These are phyloP conservation scores for Indicator indicator DNA, from an alignment of 2,113 vertebrate genomes.

Conservation along the genomic window DNA sequence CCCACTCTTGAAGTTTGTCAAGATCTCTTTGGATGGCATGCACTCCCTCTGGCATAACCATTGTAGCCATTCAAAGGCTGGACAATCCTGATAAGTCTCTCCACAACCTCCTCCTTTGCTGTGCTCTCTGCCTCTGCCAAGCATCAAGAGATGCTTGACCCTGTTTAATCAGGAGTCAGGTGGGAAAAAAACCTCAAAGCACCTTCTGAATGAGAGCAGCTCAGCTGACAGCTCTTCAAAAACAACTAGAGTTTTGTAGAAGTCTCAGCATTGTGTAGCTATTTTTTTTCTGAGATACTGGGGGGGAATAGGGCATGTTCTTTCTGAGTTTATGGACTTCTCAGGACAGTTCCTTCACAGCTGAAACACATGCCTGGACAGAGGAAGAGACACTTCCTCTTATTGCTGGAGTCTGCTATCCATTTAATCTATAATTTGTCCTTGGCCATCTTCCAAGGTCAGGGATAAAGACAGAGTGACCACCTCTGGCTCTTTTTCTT, in stretches of 20 bases:
- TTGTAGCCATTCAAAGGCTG: background rate
- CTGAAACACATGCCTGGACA: no score
- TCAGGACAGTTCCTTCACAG: no score
- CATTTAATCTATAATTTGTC: no score
- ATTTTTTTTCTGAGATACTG: background rate
- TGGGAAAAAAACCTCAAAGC: background rate
- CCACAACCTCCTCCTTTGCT: background rate
- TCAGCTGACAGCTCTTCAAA: background rate
- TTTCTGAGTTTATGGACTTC: no score
- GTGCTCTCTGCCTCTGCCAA: background rate
- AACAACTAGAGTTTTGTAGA: background rate
- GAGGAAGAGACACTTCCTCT: no score
- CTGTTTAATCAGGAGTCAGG: background rate
- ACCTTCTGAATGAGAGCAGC: background rate
- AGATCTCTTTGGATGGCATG: no score
- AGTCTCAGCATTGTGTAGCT: background rate
- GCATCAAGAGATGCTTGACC: background rate
- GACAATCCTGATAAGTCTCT: background rate
- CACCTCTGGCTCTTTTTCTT: no score
- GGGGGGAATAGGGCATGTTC: no score
- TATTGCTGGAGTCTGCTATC: no score
- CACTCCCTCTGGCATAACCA: background rate
- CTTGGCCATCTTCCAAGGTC: no score
- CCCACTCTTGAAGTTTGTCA: no score
- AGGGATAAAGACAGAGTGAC: no score